Base-by-base conservation (phyloP, 2,113 vertebrate species). In the Hymenochirus boettgeri region DNA sequence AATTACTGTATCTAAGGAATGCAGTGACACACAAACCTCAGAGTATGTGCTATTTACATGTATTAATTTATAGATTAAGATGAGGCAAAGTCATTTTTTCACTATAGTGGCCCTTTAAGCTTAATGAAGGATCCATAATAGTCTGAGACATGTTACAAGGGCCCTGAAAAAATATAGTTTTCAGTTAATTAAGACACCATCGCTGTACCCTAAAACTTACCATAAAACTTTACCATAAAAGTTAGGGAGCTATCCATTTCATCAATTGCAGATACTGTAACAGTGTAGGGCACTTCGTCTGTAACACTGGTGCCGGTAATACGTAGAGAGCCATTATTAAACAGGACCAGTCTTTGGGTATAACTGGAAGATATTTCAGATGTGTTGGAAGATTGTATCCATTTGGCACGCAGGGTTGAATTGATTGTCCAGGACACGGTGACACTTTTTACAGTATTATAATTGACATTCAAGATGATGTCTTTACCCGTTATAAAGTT, bases 281-380 rank as follows among this genome's bases (percentile, higher is more conserved):
- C 55, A 1, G 2, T 39, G 22, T 66, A 66, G 4, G 1, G 15
- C 8, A 45, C 63, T 5, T 12, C 29, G 18, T 66, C 63, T 4
- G 2, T 2, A 2, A 13, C 13, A 29, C 10, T 50, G 45, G 29
- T 57, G 17, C 39, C 37, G 2, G 3, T 21, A 26, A 66, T 51
- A 11, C 50, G 3, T 1, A 66, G 29, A 23, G 54, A 37, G 5
- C 42, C 53, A 6, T 26, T 26, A 17, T 13, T 12, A 19, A 1
- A 12, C 5, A 26, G 2, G 3, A 7, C 27, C 42, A 39, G 13
- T 26, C 54, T 25, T 5, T 1, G 3, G 9, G 24, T 5, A 33
- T 21, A 26, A n/a, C 3, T n/a, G 4, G 2, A 0, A 1, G 1
- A 0, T 15, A 1, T 6, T 5, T 2, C 1, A 11, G 9, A 1